A percentile compares a stretch with the other conserved stretches of the same genome.
These are phyloP conservation scores for Harpagoxenus sublaevis DNA, from an alignment of 2,888 invertebrate species.

Conservation along the genomic window DNA sequence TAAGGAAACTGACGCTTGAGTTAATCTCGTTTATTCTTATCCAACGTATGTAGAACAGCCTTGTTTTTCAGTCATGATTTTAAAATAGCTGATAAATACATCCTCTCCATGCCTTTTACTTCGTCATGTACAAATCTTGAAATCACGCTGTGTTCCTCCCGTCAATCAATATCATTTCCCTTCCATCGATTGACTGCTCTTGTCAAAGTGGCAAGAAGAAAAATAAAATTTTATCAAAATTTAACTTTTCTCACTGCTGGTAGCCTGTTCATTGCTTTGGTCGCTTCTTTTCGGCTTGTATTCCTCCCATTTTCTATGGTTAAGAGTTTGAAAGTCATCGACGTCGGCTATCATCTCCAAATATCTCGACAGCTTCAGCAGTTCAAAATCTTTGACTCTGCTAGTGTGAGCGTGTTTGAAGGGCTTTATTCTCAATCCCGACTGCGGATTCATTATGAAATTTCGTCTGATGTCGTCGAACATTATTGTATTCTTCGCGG, in stretches of 20 bases:
- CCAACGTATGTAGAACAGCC: slow-evolving; percentile 50
- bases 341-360: slow-evolving; percentile 93
- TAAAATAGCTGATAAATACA: slow-evolving; percentile 21
- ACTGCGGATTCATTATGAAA: slow-evolving; percentile 98
- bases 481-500: slow-evolving; percentile 97
- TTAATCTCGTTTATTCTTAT: slow-evolving; percentile 9
- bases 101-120: not conserved
- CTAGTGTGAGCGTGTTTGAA: slow-evolving; percentile 97
- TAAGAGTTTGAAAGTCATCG: slow-evolving; percentile 93
- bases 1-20: not conserved
- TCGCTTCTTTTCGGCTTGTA: slow-evolving; percentile 87
- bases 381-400: slow-evolving; percentile 93
- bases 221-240: not conserved
- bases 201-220: slow-evolving; percentile 46
- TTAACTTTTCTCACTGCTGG: slow-evolving; percentile 56
- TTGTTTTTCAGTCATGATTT: slow-evolving; percentile 43
- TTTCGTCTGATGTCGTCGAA: slow-evolving; percentile 98
- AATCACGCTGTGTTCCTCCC: not conserved
- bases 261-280: slow-evolving; percentile 46
- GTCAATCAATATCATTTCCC: slow-evolving; percentile 22
- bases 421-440: slow-evolving; percentile 95
- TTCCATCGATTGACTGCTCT: not conserved
- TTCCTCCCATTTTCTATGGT: slow-evolving; percentile 97
- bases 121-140: slow-evolving; percentile 42
- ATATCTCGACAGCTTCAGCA: slow-evolving; percentile 93